phyloP scores from a whole-genome alignment of 2,888 invertebrate species.

The Mimumesa dahlbomi region DNA sequence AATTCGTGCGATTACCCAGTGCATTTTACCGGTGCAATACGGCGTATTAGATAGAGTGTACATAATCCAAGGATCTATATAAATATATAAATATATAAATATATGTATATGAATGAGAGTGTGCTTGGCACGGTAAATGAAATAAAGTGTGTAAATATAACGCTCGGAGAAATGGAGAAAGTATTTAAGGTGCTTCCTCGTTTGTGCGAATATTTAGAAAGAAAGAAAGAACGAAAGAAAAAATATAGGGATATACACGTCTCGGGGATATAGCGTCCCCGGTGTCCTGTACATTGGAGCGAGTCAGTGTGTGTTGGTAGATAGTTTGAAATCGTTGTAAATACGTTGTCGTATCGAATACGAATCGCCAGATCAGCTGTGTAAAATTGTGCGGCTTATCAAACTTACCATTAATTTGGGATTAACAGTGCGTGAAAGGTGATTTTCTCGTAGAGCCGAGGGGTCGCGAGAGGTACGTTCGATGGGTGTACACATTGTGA shows the following conservation, averaged over 20 bases:
- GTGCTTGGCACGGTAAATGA: slow-evolving; percentile 61
- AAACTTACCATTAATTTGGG: slow-evolving; percentile 35
- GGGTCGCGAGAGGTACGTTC: background rate
- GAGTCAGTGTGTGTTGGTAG: slow-evolving; percentile 48
- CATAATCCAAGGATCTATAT: slow-evolving; percentile 53
- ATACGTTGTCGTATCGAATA: slow-evolving; percentile 43
- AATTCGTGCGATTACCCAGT: slow-evolving; percentile 14
- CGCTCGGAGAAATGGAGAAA: no score
- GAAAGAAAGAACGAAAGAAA: no score
- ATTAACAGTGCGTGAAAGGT: slow-evolving; percentile 32
- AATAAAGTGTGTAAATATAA: slow-evolving; percentile 62
- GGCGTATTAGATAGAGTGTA: slow-evolving; percentile 61
- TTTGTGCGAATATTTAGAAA: no score
- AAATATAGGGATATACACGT: slow-evolving; percentile 23
- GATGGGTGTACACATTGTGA: background rate
- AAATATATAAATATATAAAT: slow-evolving; percentile 17
- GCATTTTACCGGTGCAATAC: slow-evolving; percentile 59
- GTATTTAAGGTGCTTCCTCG: slow-evolving; percentile 60
- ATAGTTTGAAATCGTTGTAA: slow-evolving; percentile 60
- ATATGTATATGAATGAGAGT: no score
- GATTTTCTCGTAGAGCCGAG: slow-evolving; percentile 24
- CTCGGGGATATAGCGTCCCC: slow-evolving; percentile 21
- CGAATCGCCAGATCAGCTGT: slow-evolving; percentile 18
- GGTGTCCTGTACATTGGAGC: slow-evolving; percentile 46
- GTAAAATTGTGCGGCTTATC: slow-evolving; percentile 21